phyloP scores from a whole-genome alignment of 2,888 invertebrate species.

The Oscheius myriophilus region DNA sequence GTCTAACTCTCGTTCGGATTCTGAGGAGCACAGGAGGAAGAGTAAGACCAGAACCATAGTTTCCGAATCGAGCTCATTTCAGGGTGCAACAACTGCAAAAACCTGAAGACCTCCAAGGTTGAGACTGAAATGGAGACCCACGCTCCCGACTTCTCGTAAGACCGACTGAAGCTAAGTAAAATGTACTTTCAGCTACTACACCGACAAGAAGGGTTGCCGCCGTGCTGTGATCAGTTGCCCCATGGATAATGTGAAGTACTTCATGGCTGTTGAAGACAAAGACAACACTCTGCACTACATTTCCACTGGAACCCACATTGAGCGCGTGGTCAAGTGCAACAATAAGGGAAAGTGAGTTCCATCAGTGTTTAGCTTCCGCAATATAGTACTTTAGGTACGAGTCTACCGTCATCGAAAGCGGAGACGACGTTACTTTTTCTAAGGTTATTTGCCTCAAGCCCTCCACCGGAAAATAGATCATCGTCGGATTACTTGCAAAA shows the following conservation, averaged over 20 bases:
- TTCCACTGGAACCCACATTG: not conserved
- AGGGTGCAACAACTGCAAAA: not conserved
- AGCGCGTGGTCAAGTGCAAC: constrained; percentile 16
- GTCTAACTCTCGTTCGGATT: not conserved
- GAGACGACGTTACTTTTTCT: too few species aligned
- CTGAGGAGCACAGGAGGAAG: not conserved
- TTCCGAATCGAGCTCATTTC: not conserved
- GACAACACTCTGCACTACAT: not conserved
- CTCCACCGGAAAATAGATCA: too few species aligned
- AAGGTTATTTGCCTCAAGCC: too few species aligned
- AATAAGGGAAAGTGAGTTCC: constrained; percentile 18
- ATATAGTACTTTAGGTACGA: too few species aligned
- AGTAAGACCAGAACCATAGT: too few species aligned
- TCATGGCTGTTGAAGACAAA: not conserved
- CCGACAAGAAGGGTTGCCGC: not conserved
- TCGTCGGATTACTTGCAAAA: too few species aligned
- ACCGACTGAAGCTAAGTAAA: too few species aligned
- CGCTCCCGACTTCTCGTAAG: too few species aligned
- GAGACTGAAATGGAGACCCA: too few species aligned
- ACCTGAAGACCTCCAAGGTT: not conserved
- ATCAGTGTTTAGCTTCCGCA: too few species aligned
- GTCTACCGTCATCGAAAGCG: too few species aligned
- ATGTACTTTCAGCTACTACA: not conserved
- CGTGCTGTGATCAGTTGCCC: constrained; percentile 12
- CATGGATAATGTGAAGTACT: constrained; percentile 9